Percentiles rank a stretch among this genome's conserved stretches.
phyloP scores from a whole-genome alignment of 2,797 vertebrate genomes.

The Acipenser transmontanus region DNA sequence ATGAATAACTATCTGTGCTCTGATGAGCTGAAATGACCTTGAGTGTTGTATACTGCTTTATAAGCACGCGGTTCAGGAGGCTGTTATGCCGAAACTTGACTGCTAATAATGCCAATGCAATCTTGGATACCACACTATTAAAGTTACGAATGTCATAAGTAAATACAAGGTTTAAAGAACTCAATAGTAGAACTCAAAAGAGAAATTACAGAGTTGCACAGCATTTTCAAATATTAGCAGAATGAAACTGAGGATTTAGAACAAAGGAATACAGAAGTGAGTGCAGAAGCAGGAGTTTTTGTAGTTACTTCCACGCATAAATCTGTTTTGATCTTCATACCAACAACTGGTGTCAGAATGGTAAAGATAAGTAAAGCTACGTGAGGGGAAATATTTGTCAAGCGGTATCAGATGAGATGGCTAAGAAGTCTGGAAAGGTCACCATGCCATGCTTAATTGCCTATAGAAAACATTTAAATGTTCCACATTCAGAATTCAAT shows the following conservation, averaged over 20 bases:
- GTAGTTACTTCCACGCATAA: background rate
- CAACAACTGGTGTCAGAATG: constrained; percentile 28
- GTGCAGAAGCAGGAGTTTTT: background rate
- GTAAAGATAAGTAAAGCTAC: constrained; percentile 26
- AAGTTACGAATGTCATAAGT: no score
- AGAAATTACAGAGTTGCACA: no score
- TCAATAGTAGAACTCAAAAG: no score
- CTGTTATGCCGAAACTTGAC: no score
- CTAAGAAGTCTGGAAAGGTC: constrained; percentile 12
- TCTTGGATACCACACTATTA: no score
- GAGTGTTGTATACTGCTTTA: no score
- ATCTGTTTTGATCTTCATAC: constrained; percentile 4
- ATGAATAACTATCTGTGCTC: no score
- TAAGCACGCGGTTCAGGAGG: no score
- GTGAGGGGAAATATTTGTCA: constrained; percentile 21
- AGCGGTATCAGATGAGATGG: constrained; percentile 10
- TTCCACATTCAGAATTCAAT: constrained; percentile 38
- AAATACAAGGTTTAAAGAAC: no score
- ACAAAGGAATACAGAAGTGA: constrained; percentile 23
- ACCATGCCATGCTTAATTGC: constrained; percentile 32
- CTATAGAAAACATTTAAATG: constrained; percentile 29
- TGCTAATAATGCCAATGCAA: no score
- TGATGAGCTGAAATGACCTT: no score
- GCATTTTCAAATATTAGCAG: background rate
- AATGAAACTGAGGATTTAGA: constrained; percentile 12